These are phyloP conservation scores for Panthera tigris DNA, from an alignment of 2,113 vertebrate genomes.

Conservation along the genomic window DNA sequence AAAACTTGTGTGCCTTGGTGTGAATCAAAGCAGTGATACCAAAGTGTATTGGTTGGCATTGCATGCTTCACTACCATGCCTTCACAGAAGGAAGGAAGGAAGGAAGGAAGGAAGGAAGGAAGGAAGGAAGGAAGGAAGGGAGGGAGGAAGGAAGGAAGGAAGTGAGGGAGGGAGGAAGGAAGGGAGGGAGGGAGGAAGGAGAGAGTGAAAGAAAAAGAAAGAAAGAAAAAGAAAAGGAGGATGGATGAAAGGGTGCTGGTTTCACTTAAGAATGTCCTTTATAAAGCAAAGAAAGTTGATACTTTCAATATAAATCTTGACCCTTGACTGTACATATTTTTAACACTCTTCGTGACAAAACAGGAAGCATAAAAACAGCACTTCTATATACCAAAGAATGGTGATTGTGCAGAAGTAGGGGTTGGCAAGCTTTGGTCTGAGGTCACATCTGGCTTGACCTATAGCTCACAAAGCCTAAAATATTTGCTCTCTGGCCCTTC, in stretches of 20 bases:
- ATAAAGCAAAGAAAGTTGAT: neutral
- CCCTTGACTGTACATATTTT: neutral
- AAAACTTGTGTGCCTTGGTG: neutral
- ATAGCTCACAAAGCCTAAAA: neutral
- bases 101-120: neutral
- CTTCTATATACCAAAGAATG: neutral
- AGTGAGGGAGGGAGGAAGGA: neutral
- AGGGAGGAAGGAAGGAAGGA: too few relatives aligned
- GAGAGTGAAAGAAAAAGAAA: neutral
- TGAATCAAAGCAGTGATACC: neutral
- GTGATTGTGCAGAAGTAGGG: neutral
- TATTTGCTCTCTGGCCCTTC: neutral
- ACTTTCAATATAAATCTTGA: neutral
- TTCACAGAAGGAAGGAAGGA: neutral
- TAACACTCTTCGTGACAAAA: neutral
- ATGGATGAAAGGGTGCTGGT: neutral
- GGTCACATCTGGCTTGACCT: neutral
- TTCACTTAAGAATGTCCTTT: neutral
- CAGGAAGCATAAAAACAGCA: neutral
- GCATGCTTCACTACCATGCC: too few relatives aligned
- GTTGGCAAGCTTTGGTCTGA: neutral
- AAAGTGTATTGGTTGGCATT: neutral
- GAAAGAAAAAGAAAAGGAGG: neutral
- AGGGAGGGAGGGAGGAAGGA: too few relatives aligned
- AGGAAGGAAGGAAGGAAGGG: neutral